Evolutionary conservation across 2,888 invertebrate species (phyloP).

Genomic region (Mellilla xanthometata): DNA sequence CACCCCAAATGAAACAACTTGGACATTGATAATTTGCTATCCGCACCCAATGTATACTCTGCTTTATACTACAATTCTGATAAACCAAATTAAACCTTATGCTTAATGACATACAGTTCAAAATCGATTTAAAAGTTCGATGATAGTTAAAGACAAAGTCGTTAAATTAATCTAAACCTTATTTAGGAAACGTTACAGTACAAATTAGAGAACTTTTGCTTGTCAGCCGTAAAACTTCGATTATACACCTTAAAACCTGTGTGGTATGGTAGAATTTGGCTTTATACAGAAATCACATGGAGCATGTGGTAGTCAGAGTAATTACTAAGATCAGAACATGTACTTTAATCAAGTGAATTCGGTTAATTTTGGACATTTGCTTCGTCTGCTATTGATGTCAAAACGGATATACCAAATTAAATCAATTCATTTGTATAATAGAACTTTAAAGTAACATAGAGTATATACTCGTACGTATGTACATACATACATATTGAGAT

Average conservation of each 20-base stretch:
- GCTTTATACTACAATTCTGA: background rate
- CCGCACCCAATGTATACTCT: constrained; percentile 7
- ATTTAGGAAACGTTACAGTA: too few species aligned
- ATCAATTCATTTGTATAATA: too few species aligned
- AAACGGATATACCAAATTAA: too few species aligned
- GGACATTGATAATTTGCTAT: constrained; percentile 19
- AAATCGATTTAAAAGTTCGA: background rate
- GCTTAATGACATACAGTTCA: background rate
- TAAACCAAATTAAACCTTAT: constrained; percentile 1
- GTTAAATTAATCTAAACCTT: too few species aligned
- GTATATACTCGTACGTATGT: too few species aligned
- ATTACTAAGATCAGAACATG: constrained; percentile 4
- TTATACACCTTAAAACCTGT: background rate
- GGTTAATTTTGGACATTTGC: background rate
- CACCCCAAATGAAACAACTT: constrained; percentile 20
- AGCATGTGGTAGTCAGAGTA: constrained; percentile 6
- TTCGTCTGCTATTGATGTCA: background rate
- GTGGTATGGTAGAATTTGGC: background rate
- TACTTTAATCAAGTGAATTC: constrained; percentile 6
- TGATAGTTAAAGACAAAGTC: too few species aligned
- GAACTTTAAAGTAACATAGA: too few species aligned
- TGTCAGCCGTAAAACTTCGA: background rate
- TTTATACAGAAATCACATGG: background rate
- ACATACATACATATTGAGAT: too few species aligned
- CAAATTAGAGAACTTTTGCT: too few species aligned